These are phyloP conservation scores for Pelmatolapia mariae DNA, from an alignment of 2,113 vertebrate genomes.

Conservation along the genomic window DNA sequence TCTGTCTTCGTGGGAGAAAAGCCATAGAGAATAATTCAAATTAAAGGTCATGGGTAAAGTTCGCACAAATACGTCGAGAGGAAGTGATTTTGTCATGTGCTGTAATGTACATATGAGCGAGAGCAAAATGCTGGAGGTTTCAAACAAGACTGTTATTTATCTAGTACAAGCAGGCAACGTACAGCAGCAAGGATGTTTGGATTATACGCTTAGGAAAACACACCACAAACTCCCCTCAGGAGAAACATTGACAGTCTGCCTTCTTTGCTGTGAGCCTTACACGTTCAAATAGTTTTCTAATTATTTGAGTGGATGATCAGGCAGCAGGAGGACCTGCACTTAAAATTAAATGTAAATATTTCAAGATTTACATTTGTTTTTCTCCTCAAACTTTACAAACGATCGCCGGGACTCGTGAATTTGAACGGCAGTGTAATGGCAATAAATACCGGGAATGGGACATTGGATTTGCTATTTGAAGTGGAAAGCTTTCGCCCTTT, in stretches of 20 bases:
- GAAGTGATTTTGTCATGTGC: not conserved
- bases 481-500: constrained; percentile 6
- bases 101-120: not conserved
- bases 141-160: constrained; percentile 29
- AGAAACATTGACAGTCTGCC: constrained; percentile 25
- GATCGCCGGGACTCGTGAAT: not conserved
- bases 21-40: not conserved
- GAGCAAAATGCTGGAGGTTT: not conserved
- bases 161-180: constrained; percentile 15
- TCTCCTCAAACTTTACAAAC: not conserved
- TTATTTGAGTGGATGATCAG: constrained; percentile 24
- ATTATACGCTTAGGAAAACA: constrained; percentile 36
- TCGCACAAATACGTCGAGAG: not conserved
- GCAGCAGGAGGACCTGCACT: not conserved
- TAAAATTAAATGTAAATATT: constrained; percentile 7
- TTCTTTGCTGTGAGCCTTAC: constrained; percentile 6
- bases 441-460: constrained; percentile 1
- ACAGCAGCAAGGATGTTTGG: constrained; percentile 16
- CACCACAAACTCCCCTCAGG: not conserved
- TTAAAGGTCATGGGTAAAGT: constrained; percentile 45
- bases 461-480: not conserved
- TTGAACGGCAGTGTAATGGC: not conserved
- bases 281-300: constrained; percentile 12
- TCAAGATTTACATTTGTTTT: not conserved
- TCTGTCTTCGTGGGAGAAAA: not conserved